These are phyloP conservation scores for Whitmania pigra DNA, from an alignment of 1,140 invertebrate species.

Conservation along the genomic window DNA sequence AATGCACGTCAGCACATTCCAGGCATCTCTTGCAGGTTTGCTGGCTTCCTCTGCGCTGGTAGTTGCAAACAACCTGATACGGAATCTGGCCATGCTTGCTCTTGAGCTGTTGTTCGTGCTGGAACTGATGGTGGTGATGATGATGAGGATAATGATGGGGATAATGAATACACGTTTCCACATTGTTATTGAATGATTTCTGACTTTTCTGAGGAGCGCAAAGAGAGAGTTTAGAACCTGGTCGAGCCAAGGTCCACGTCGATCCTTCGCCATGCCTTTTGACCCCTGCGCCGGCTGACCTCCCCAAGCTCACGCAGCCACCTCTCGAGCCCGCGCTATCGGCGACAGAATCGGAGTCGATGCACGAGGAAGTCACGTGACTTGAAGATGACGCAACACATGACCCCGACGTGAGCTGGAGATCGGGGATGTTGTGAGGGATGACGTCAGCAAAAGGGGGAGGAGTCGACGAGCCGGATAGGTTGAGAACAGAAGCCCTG, in stretches of 20 bases:
- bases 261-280: no score
- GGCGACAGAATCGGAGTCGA: neutral
- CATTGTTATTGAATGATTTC: neutral
- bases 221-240: no score
- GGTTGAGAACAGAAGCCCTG: neutral
- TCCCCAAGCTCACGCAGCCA: neutral
- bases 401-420: neutral
- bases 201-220: no score
- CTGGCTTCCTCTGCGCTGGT: no score
- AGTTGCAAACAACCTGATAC: no score
- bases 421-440: neutral
- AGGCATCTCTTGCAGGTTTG: no score
- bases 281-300: neutral
- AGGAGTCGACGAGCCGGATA: neutral
- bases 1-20: no score
- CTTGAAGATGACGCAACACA: neutral
- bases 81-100: no score
- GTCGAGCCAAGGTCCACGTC: no score
- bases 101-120: neutral
- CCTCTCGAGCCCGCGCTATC: neutral
- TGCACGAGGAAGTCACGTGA: neutral
- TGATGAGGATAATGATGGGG: neutral
- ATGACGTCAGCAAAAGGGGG: slow-evolving; percentile 9
- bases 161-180: neutral
- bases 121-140: neutral